Base-by-base conservation (phyloP, 2,797 vertebrate species). In the Borostomias antarcticus region DNA sequence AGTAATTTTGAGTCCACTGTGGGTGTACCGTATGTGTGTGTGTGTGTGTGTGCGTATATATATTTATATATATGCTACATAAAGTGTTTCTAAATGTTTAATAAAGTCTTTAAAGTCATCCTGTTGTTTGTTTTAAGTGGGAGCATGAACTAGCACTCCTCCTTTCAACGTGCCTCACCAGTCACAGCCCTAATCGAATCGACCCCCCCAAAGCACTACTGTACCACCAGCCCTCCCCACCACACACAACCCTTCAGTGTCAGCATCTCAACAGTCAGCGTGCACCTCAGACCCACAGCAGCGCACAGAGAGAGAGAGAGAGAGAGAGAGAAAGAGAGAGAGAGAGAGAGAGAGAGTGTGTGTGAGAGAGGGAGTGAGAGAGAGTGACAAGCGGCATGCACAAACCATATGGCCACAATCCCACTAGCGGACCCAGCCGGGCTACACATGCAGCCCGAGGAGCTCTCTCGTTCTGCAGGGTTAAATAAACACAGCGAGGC, bases 401-500 rank as follows among this genome's bases (percentile, higher is more conserved):
- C 58, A 59, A 66, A 70, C 63, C 63, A 72, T 56, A 68, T 70
- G 63, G 59, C 57, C 56, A 26, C 47, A 64, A 69, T 57, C 45
- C 64, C 50, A 53, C 54, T 58, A 28, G 30, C 58, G 54, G 66
- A 54, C 28, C 43, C 7, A 48, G 45, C 53, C 15, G 9, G 8
- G 19, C 45, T 50, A 30, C 71, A 66, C 56, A 66, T 57, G 19
- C 59, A 25, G 40, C 10, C 37, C 30, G 29, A 21, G 35, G 56
- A 57, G 29, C 23, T 48, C n/a, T 30, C 63, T 51, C 29, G 53
- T 54, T 21, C 48, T 43, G 33, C 51, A 52, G 68, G 69, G 76
- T 65, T 68, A 74, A 68, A 68, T 43, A 75, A 76, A 75, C 73
- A 72, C 15, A 5, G 58, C 23, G 4, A 23, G n/a, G 35, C 29